These are phyloP conservation scores for Xenopus borealis DNA, from an alignment of 2,113 vertebrate species.

Conservation along the genomic window DNA sequence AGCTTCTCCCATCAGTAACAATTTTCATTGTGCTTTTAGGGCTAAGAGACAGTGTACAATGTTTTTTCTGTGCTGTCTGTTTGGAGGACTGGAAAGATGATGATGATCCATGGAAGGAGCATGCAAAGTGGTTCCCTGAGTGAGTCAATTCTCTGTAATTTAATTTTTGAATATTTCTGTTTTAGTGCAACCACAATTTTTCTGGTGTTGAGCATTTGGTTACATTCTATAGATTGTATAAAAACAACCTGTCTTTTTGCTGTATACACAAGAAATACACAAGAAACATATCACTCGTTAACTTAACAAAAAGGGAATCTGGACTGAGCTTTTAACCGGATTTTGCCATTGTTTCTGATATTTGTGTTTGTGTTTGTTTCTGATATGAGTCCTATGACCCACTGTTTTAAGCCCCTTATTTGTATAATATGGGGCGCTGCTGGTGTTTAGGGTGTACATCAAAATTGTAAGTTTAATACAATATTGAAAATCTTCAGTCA, in stretches of 20 bases:
- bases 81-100: conserved; percentile 39
- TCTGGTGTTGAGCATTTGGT: background rate
- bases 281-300: too few relatives aligned
- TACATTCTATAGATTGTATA: background rate
- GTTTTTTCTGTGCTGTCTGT: conserved; percentile 34
- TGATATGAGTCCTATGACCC: too few relatives aligned
- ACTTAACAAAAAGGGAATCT: too few relatives aligned
- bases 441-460: too few relatives aligned
- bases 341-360: too few relatives aligned
- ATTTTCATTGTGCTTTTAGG: conserved; percentile 17
- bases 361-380: too few relatives aligned
- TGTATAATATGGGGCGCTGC: too few relatives aligned
- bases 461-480: too few relatives aligned
- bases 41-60: conserved; percentile 36
- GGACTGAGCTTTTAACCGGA: too few relatives aligned
- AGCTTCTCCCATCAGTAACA: background rate
- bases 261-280: background rate
- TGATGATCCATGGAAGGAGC: conserved; percentile 43
- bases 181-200: background rate
- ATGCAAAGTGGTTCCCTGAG: conserved; percentile 47
- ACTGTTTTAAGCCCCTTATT: background rate
- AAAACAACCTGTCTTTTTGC: background rate
- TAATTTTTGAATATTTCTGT: background rate
- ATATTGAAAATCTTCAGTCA: too few relatives aligned
- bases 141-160: conserved; percentile 5